phyloP scores from a whole-genome alignment of 2,113 vertebrate species.

The Bufo gargarizans region DNA sequence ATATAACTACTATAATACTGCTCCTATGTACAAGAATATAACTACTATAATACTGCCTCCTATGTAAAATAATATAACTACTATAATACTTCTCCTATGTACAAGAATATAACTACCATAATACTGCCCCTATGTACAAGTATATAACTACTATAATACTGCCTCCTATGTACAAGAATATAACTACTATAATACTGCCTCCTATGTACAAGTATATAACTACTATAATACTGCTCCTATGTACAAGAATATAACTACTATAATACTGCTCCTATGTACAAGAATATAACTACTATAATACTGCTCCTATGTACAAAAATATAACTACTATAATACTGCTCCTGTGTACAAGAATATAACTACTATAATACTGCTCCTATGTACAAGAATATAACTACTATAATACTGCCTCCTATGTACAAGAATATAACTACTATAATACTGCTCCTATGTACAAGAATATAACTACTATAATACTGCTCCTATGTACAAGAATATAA shows the following conservation, averaged over 20 bases:
- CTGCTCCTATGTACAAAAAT: neutral
- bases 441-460: neutral
- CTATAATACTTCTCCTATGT: neutral
- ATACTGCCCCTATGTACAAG: neutral
- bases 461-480: neutral
- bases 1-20: constrained; percentile 1
- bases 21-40: neutral
- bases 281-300: constrained; percentile 13
- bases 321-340: constrained; percentile 2
- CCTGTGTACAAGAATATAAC: constrained; percentile 7
- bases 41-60: neutral
- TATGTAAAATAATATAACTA: neutral
- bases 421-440: constrained; percentile 5
- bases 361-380: constrained; percentile 6
- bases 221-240: constrained; percentile 1
- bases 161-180: constrained; percentile 1
- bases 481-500: neutral
- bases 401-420: too few relatives aligned
- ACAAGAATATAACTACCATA: constrained; percentile 6
- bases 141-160: constrained; percentile 6
- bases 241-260: neutral
- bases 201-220: constrained; percentile 8
- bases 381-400: neutral
- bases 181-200: constrained; percentile 10
- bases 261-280: constrained; percentile 2